Conservation (phyloP, 2,113 vertebrate species). For the Caretta caretta region DNA sequence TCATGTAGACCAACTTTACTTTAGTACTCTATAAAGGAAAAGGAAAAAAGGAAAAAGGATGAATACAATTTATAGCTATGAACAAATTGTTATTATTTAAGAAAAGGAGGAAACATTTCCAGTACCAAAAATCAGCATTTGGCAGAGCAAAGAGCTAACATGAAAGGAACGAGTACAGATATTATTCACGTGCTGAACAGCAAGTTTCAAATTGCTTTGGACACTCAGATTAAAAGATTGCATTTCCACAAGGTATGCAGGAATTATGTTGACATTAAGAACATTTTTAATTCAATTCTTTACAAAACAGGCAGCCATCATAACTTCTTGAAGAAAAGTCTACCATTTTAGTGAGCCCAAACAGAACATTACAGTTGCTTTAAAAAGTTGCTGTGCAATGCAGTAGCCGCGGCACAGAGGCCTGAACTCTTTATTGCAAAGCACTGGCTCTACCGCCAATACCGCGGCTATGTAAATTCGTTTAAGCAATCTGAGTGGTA, state of each 20-base stretch:
- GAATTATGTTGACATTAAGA: constrained; percentile 18
- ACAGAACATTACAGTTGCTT: background rate
- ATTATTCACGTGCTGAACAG: background rate
- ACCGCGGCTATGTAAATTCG: background rate
- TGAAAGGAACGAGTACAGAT: background rate
- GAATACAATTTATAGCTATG: background rate
- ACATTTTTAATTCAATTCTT: background rate
- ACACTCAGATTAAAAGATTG: background rate
- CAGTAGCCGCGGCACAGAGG: background rate
- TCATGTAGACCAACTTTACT: background rate
- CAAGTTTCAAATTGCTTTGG: rapidly evolving
- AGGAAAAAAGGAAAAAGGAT: background rate
- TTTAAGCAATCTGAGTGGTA: constrained; percentile 5
- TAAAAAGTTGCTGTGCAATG: background rate
- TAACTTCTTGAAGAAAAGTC: background rate
- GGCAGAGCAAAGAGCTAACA: background rate
- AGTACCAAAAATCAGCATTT: background rate
- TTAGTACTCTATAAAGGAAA: constrained; percentile 2
- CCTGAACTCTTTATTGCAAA: background rate
- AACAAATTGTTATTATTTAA: background rate
- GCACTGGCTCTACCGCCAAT: background rate
- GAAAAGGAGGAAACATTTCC: background rate
- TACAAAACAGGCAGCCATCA: background rate
- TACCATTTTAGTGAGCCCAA: background rate
- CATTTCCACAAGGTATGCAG: background rate